Evolutionary conservation across 1,140 invertebrate genomes (phyloP).

Genomic region (Leptopilina boulardi): DNA sequence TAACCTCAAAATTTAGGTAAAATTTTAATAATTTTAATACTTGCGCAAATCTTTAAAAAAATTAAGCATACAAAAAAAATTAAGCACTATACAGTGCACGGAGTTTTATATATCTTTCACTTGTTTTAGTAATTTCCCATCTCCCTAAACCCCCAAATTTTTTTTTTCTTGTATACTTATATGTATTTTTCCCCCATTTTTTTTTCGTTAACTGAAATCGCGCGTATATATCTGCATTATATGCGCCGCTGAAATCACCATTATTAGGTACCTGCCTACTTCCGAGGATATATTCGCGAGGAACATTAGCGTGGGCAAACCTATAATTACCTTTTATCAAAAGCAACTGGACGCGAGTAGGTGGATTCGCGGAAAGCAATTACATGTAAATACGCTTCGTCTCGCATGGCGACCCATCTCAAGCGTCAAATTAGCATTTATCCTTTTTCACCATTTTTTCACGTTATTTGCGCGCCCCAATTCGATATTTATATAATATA

Average conservation of each 20-base stretch:
- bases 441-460: conserved; percentile 55
- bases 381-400: conserved; percentile 72
- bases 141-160: no score
- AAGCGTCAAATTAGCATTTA: conserved; percentile 68
- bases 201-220: conserved; percentile 51
- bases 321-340: conserved; percentile 73
- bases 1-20: no score
- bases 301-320: conserved; percentile 71
- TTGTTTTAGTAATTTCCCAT: no score
- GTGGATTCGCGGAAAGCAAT: conserved; percentile 73
- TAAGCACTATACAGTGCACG: no score
- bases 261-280: conserved; percentile 64
- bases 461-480: neutral
- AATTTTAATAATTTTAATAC: no score
- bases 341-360: conserved; percentile 72
- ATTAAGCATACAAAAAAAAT: no score
- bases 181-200: conserved; percentile 4
- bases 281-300: conserved; percentile 67
- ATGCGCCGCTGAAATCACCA: conserved; percentile 58
- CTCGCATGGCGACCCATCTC: conserved; percentile 70
- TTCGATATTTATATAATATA: neutral
- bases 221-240: conserved; percentile 55
- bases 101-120: no score
- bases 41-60: no score
- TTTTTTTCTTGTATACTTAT: neutral